A percentile compares a stretch with the other conserved stretches of the same genome.
Conservation (phyloP, 1,140 invertebrate species). For the Liolophura sinensis region DNA sequence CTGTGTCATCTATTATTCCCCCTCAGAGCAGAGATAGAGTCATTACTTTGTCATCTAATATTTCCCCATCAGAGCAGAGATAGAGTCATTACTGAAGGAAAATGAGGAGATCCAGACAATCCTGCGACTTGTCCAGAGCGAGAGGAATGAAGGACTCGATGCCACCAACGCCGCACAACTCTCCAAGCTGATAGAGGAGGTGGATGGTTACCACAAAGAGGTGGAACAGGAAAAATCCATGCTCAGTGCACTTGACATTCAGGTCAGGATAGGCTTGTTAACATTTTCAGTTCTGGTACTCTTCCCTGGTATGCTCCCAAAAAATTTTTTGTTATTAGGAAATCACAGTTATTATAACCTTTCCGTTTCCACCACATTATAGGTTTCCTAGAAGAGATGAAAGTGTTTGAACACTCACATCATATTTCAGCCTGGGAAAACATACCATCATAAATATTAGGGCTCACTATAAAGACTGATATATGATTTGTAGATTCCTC, state of each 20-base stretch:
- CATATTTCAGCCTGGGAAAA: no score
- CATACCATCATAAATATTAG: no score
- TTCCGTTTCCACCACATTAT: no score
- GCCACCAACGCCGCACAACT: slow-evolving; percentile 21
- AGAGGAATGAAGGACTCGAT: slow-evolving; percentile 30
- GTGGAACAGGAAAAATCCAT: slow-evolving; percentile 30
- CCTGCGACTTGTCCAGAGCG: slow-evolving; percentile 27
- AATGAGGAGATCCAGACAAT: slow-evolving; percentile 31
- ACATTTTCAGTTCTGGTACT: background rate
- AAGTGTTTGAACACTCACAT: no score
- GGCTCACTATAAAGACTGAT: no score
- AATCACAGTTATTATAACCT: no score
- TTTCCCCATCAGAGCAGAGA: slow-evolving; percentile 17
- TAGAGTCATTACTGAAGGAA: slow-evolving; percentile 27
- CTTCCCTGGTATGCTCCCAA: background rate
- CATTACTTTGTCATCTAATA: slow-evolving; percentile 7
- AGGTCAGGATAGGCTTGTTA: slow-evolving; percentile 17
- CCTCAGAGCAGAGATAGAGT: slow-evolving; percentile 12
- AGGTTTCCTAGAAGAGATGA: no score
- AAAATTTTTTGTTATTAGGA: background rate
- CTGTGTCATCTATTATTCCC: no score
- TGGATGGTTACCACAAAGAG: slow-evolving; percentile 20
- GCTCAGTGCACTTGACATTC: slow-evolving; percentile 26
- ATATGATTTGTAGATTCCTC: no score
- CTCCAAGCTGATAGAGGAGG: slow-evolving; percentile 17